phyloP scores from a whole-genome alignment of 2,888 invertebrate species.

The Agrotis segetum region DNA sequence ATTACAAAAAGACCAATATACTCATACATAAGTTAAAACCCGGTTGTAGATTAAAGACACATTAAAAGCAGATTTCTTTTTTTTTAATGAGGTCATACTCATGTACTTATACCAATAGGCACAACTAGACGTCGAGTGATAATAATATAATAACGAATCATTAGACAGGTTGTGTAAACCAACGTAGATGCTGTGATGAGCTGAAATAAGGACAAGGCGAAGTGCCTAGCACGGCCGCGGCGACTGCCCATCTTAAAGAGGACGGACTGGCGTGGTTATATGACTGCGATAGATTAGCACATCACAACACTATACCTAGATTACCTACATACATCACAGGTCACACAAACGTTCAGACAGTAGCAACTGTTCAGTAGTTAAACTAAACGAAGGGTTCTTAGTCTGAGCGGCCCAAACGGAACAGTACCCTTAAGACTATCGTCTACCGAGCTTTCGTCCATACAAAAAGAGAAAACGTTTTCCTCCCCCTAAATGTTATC shows the following conservation, averaged over 20 bases:
- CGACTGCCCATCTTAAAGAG: conserved; percentile 21
- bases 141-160: conserved; percentile 65
- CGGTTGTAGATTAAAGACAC: neutral
- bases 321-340: neutral
- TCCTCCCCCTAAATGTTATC: no score
- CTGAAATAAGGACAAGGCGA: conserved; percentile 83
- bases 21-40: neutral
- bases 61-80: conserved; percentile 9
- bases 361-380: no score
- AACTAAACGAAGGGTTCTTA: neutral
- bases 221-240: conserved; percentile 46
- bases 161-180: conserved; percentile 74
- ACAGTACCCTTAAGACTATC: no score
- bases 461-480: no score
- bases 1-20: conserved; percentile 5
- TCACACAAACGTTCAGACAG: neutral
- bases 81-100: conserved; percentile 15
- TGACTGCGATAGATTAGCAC: conserved; percentile 22
- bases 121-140: conserved; percentile 57
- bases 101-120: conserved; percentile 22
- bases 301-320: neutral
- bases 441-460: no score
- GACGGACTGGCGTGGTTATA: conserved; percentile 26
- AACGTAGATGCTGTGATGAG: conserved; percentile 53
- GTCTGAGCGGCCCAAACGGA: no score